Conservation (phyloP, 2,797 vertebrate genomes). For the Sebastiscus tertius region DNA sequence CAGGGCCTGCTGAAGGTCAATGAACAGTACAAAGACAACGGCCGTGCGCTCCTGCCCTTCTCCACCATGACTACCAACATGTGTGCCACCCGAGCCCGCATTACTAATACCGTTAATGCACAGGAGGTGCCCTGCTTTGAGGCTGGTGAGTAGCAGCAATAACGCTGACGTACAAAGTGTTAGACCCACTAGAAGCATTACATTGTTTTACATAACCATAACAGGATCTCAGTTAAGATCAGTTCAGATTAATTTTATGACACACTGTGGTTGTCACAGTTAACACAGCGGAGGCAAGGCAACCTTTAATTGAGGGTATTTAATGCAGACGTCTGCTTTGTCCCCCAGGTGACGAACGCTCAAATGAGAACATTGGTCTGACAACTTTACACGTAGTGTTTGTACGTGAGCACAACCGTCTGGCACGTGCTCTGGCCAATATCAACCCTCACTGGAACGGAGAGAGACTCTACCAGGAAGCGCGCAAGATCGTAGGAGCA, state of each 20-base stretch:
- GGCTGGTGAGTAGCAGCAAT: slow-evolving; percentile 78
- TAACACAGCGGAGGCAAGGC: neutral
- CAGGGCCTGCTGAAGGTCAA: slow-evolving; percentile 87
- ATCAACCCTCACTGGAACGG: slow-evolving; percentile 88
- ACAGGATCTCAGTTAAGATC: neutral
- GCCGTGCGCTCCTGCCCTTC: slow-evolving; percentile 85
- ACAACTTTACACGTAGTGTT: slow-evolving; percentile 85
- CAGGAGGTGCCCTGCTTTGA: slow-evolving; percentile 86
- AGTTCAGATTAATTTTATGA: neutral
- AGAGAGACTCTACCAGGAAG: slow-evolving; percentile 89
- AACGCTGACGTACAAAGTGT: neutral
- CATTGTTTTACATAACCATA: too few relatives aligned
- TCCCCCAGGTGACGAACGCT: slow-evolving; percentile 80
- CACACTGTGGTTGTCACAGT: neutral
- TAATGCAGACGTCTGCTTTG: neutral
- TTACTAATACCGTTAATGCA: slow-evolving; percentile 33
- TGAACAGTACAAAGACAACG: slow-evolving; percentile 71
- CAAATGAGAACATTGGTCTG: slow-evolving; percentile 85
- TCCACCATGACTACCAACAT: slow-evolving; percentile 47
- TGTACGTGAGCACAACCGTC: slow-evolving; percentile 89
- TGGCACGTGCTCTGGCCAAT: slow-evolving; percentile 76
- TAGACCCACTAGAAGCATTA: neutral
- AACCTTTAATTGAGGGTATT: neutral
- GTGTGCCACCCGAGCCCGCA: slow-evolving; percentile 80
- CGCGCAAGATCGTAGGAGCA: slow-evolving; percentile 87